These are phyloP conservation scores for Phymanthus crucifer DNA, from an alignment of 92 coral and sea anemone genomes.

Conservation along the genomic window DNA sequence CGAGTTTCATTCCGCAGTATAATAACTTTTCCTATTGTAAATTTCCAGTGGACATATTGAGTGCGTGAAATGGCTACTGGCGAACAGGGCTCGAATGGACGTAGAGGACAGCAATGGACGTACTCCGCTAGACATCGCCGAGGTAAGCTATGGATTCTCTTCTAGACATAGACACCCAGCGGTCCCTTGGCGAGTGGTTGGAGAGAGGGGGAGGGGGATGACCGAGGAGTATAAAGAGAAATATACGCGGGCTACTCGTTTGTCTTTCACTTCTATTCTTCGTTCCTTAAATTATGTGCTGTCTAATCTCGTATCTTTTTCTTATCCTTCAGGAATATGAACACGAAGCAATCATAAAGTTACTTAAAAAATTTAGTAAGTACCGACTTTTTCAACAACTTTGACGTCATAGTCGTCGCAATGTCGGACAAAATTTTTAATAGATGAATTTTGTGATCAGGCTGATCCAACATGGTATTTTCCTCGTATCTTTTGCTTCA, in stretches of 20 bases:
- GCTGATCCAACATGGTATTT: not conserved
- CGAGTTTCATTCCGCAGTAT: too few relatives aligned
- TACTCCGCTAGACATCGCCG: slow-evolving; percentile 85
- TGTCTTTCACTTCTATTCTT: not conserved
- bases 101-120: slow-evolving; percentile 85
- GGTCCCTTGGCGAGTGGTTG: too few relatives aligned
- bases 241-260: too few relatives aligned
- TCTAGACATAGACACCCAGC: too few relatives aligned
- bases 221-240: too few relatives aligned
- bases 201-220: too few relatives aligned
- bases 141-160: slow-evolving; percentile 49
- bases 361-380: slow-evolving; percentile 88
- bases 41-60: slow-evolving; percentile 78
- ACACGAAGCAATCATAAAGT: slow-evolving; percentile 73
- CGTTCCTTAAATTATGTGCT: not conserved
- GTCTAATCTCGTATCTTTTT: not conserved
- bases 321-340: slow-evolving; percentile 73
- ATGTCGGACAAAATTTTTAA: not conserved
- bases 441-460: not conserved
- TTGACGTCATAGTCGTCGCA: not conserved
- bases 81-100: slow-evolving; percentile 79
- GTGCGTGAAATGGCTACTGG: slow-evolving; percentile 94
- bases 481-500: not conserved
- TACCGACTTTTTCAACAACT: slow-evolving; percentile 1
- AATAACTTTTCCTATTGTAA: too few relatives aligned